Evolutionary conservation across 2,113 vertebrate genomes (phyloP).

Genomic region (Dasypus novemcinctus): DNA sequence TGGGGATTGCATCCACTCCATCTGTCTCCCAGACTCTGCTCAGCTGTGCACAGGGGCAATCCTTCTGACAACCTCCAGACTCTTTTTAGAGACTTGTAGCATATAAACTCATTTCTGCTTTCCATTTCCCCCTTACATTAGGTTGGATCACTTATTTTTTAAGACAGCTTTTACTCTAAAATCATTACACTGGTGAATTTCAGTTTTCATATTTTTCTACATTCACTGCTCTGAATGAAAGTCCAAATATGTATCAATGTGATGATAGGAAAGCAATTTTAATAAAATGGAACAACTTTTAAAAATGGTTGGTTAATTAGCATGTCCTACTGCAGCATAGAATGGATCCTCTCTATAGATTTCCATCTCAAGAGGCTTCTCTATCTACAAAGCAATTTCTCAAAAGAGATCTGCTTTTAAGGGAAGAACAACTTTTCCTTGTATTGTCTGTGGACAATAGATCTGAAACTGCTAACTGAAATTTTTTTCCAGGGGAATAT

Average conservation of each 20-base stretch:
- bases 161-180: conserved; percentile 20
- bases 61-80: too few species aligned
- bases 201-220: conserved; percentile 9
- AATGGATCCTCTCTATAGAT: not conserved
- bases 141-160: not conserved
- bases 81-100: too few species aligned
- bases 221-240: not conserved
- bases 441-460: not conserved
- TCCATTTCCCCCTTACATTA: too few species aligned
- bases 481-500: not conserved
- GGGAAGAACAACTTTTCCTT: not conserved
- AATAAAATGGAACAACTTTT: not conserved
- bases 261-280: not conserved
- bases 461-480: not conserved
- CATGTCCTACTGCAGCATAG: not conserved
- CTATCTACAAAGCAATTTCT: not conserved
- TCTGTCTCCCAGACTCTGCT: too few species aligned
- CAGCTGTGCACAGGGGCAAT: too few species aligned
- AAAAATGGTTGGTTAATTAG: not conserved
- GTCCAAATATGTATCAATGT: not conserved
- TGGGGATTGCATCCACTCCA: too few species aligned
- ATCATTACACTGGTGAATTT: not conserved
- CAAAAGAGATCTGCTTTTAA: not conserved
- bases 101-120: too few species aligned
- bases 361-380: not conserved